phyloP scores from a whole-genome alignment of 2,888 invertebrate species.

The Harpalus rufipes region DNA sequence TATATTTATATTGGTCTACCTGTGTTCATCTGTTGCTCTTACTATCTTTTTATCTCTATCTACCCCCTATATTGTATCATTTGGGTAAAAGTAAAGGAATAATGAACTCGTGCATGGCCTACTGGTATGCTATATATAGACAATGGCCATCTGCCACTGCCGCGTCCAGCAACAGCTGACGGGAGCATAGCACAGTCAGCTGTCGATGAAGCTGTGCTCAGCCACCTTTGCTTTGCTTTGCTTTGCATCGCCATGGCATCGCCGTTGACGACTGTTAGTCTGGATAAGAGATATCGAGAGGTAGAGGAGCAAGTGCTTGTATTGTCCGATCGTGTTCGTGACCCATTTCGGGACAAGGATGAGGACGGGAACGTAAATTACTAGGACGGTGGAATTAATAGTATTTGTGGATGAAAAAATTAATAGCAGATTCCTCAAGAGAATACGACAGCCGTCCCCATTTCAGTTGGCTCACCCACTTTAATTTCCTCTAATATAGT shows the following conservation, averaged over 20 bases:
- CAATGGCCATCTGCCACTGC: conserved; percentile 51
- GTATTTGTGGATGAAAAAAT: too few relatives aligned
- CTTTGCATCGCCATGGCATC: too few relatives aligned
- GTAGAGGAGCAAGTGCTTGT: conserved; percentile 7
- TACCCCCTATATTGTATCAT: conserved; percentile 8
- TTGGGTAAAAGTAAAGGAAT: conserved; percentile 42
- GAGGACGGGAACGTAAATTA: too few relatives aligned
- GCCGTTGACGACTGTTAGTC: background rate
- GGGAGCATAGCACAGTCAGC: conserved; percentile 39
- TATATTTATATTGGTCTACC: too few relatives aligned
- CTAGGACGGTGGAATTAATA: too few relatives aligned
- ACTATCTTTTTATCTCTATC: too few relatives aligned
- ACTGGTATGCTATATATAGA: conserved; percentile 48
- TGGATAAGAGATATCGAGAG: too few relatives aligned
- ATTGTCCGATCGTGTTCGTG: background rate
- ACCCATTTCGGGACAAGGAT: background rate
- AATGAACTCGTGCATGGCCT: background rate
- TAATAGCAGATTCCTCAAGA: too few relatives aligned
- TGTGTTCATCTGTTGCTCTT: conserved; percentile 31
- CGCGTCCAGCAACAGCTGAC: conserved; percentile 53
- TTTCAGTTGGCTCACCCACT: too few relatives aligned
- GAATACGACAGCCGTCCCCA: too few relatives aligned
- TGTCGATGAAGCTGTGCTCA: conserved; percentile 19
- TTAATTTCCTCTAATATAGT: too few relatives aligned
- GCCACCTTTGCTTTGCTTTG: conserved; percentile 7